Conservation (phyloP, 2,888 invertebrate species). For the Eretmocerus hayati region DNA sequence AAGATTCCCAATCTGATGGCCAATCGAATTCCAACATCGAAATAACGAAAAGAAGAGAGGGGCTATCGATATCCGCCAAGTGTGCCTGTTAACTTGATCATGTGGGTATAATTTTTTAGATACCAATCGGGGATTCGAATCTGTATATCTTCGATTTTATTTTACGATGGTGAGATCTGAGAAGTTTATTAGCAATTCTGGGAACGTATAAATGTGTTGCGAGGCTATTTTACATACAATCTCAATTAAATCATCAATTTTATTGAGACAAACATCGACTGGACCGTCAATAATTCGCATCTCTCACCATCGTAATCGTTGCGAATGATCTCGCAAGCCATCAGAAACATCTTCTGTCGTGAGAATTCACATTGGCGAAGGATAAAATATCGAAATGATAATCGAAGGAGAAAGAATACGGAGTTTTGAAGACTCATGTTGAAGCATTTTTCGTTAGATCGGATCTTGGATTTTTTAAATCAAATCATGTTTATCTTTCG, state of each 20-base stretch:
- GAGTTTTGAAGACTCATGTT: too few relatives aligned
- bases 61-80: conserved; percentile 14
- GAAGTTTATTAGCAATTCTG: conserved; percentile 18
- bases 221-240: neutral
- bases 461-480: too few relatives aligned
- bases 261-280: neutral
- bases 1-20: neutral
- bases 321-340: too few relatives aligned
- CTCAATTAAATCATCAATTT: too few relatives aligned
- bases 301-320: neutral
- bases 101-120: conserved; percentile 12
- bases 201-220: conserved; percentile 6
- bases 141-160: conserved; percentile 8
- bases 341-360: too few relatives aligned
- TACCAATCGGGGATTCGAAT: conserved; percentile 16
- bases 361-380: too few relatives aligned
- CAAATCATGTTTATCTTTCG: too few relatives aligned
- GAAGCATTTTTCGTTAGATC: too few relatives aligned
- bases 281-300: neutral
- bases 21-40: conserved; percentile 19
- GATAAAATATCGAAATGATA: too few relatives aligned
- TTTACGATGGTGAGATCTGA: conserved; percentile 11
- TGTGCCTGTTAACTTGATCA: too few relatives aligned
- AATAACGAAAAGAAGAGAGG: conserved; percentile 23
- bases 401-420: too few relatives aligned